Percentiles rank a stretch among this genome's conserved stretches.
These are phyloP conservation scores for Drosophila takahashii DNA, from an alignment of 1,140 invertebrate species.

Conservation along the genomic window DNA sequence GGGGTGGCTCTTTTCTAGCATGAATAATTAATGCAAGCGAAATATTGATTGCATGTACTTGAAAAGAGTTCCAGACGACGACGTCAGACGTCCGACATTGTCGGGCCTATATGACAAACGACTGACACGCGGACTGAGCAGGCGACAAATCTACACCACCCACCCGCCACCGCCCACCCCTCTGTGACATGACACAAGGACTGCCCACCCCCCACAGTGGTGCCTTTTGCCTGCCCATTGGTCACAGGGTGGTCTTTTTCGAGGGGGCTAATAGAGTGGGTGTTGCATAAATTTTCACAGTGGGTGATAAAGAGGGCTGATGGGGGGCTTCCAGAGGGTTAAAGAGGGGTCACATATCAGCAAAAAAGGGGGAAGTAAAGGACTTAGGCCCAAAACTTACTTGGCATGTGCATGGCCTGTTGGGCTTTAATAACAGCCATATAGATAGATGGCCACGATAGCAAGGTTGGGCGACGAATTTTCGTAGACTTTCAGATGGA, in stretches of 20 bases:
- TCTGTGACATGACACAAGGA: too few relatives aligned
- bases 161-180: background rate
- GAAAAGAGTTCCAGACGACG: conserved; percentile 47
- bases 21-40: conserved; percentile 69
- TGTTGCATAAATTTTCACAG: conserved; percentile 47
- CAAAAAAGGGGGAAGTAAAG: background rate
- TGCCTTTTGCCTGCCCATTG: conserved; percentile 70
- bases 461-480: conserved; percentile 50
- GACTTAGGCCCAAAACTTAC: conserved; percentile 25
- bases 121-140: conserved; percentile 78
- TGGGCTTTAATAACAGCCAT: conserved; percentile 54
- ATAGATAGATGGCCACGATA: conserved; percentile 73
- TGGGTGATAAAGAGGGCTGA: background rate
- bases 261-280: conserved; percentile 24
- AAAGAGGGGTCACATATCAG: background rate
- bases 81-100: conserved; percentile 33
- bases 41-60: conserved; percentile 70
- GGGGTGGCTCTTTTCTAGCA: conserved; percentile 29
- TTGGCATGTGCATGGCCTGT: conserved; percentile 60
- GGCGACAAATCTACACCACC: conserved; percentile 70
- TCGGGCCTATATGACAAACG: conserved; percentile 68
- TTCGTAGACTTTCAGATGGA: background rate
- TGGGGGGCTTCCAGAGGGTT: background rate
- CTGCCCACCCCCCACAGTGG: background rate
- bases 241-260: conserved; percentile 28